Base-by-base conservation (phyloP, 2,888 invertebrate genomes). In the Melieria picta region DNA sequence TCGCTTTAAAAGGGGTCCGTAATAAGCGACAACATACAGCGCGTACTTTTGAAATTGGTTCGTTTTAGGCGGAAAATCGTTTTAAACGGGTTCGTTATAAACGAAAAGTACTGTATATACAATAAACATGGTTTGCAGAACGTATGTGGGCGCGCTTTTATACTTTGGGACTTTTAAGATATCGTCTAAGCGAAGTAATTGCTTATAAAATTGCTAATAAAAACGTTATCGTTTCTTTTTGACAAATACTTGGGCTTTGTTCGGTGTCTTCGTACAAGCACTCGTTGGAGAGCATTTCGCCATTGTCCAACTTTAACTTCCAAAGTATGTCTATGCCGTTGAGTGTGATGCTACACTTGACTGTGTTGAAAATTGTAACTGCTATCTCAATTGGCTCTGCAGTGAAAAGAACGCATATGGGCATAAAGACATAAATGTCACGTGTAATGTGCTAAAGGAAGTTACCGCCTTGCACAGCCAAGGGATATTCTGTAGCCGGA, bases 361-460 rank as follows among this genome's bases (percentile, higher is more conserved):
- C 88, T 10, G 86, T 84, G 71, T 87, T 87, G 1, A 82, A 80
- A 4, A 87, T 75, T 5, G 80, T 80, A 9, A 86, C 84, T 56
- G 92, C 91, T 68, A 97, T 89, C 85, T 93, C 92, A 68, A 97
- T 91, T 0, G 94, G 93, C 85, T 97, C 97, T 91, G 86, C 65
- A 72, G 66, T 5, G 56, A n/a, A 52, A 50, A 65, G 30, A 69
- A 42, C 30, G 30, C 30, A 30, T 30, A 30, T 30, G 6, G 43
- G 30, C n/a, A 43, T 52, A 7, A n/a, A 60, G 13, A 62, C 10
- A 43, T 46, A 58, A 7, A 57, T 46, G 9, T 42, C 11, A 67
- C 55, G 6, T 45, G 42, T 58, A 16, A 57, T 50, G 13, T 13
- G 42, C 48, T 67, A 42, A 48, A 46, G 65, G 46, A 43, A 61